Base-by-base conservation (phyloP, 2,113 vertebrate genomes). In the Stegastes partitus region DNA sequence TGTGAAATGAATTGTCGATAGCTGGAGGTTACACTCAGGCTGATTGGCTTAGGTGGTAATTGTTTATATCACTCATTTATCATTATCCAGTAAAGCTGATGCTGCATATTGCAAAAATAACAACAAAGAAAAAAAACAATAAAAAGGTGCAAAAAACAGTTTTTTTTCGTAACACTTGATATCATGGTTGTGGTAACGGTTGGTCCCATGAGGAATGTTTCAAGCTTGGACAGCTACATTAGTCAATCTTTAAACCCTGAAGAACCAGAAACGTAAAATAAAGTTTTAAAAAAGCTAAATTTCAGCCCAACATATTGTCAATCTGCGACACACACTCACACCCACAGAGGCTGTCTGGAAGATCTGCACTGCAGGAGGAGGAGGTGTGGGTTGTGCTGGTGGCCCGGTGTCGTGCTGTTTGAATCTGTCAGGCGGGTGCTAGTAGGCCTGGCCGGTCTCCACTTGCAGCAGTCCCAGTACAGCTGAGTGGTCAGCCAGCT, bases 361-460 rank as follows among this genome's bases (percentile, higher is more conserved):
- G 37, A 49, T 67, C 56, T 22, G 55, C 55, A 47, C 53, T 57
- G 65, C 26, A 59, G 63, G 31, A 68, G 63, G 31, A 68, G 74
- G 75, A 85, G 75, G 70, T 62, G 61, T 10, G 53, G 59, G 77
- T 72, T 73, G 73, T 90, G 89, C 90, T 89, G 89, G 90, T 91
- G 89, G 87, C 78, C 76, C 39, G 63, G 74, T 77, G 54, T 74
- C 16, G 3, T 68, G 65, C 21, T 50, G 68, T 23, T 45, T 61
- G 77, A 15, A 21, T 34, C 65, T 55, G 34, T 45, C 5, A n/a
- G 47, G 34, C 51, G 28, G 66, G 75, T 85, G 19, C 88, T 95
- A 99, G 86, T 98, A 99, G 23, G 98, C 98, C 88, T 99, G 98
- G 84, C 98, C 98, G 0, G 98, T 99, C 87, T 99, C 98, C 26